phyloP scores from a whole-genome alignment of 1,140 invertebrate genomes.

The Elysia chlorotica region DNA sequence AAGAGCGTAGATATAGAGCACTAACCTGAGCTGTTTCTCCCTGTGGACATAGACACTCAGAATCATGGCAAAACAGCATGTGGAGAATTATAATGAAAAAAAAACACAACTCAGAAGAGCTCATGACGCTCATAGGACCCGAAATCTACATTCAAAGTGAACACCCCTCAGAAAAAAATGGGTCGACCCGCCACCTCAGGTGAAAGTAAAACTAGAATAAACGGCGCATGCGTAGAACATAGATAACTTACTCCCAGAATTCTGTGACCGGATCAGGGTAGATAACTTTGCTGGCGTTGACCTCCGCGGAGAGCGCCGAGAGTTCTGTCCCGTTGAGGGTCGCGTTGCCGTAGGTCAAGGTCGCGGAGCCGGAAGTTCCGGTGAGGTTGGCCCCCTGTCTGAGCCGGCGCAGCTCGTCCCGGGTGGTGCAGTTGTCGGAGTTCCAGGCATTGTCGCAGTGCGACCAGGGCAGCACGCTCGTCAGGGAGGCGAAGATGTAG shows the following conservation, averaged over 20 bases:
- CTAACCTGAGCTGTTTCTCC: too few relatives aligned
- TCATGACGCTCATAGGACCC: too few relatives aligned
- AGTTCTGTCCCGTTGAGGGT: background rate
- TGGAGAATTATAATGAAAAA: too few relatives aligned
- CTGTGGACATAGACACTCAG: too few relatives aligned
- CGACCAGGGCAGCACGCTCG: slow-evolving; percentile 60
- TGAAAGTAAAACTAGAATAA: background rate
- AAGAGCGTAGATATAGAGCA: too few relatives aligned
- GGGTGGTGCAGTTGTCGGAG: slow-evolving; percentile 43
- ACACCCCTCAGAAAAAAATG: too few relatives aligned
- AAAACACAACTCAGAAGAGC: too few relatives aligned
- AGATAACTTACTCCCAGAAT: slow-evolving; percentile 56
- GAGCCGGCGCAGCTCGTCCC: background rate
- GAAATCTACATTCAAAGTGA: too few relatives aligned
- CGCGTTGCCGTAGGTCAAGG: slow-evolving; percentile 1
- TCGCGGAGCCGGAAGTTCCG: too few relatives aligned
- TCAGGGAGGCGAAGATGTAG: slow-evolving; percentile 60
- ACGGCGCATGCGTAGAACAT: background rate
- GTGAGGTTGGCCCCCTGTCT: background rate
- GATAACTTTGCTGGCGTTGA: too few relatives aligned
- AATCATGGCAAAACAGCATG: too few relatives aligned
- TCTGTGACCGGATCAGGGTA: slow-evolving; percentile 50
- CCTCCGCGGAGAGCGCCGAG: background rate
- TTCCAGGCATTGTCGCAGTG: slow-evolving; percentile 63
- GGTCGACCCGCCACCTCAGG: too few relatives aligned